Conservation (phyloP, 2,797 vertebrate species). For the Lemur catta region DNA sequence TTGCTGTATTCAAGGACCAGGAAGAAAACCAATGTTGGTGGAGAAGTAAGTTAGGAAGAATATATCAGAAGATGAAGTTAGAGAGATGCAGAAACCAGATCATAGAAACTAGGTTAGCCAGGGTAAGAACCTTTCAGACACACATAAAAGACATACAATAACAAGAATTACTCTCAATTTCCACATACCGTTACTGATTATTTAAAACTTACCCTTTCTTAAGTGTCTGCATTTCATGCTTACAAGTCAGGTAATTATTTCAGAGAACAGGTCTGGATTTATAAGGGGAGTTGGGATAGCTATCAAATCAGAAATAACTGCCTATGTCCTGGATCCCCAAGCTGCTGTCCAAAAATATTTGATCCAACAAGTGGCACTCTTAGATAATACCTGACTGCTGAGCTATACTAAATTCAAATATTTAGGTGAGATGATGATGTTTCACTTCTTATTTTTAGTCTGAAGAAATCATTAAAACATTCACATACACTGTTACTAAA, state of each 20-base stretch:
- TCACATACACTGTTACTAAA: neutral
- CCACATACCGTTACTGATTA: neutral
- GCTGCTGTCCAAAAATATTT: neutral
- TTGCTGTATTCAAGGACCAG: neutral
- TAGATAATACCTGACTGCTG: neutral
- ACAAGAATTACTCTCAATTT: neutral
- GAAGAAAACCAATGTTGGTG: neutral
- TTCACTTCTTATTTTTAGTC: neutral
- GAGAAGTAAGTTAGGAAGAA: neutral
- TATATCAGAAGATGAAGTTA: neutral
- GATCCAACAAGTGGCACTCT: neutral
- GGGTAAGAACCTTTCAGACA: neutral
- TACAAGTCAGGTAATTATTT: neutral
- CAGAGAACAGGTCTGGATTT: neutral
- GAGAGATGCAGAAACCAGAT: neutral
- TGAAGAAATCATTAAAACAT: neutral
- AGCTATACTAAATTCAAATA: neutral
- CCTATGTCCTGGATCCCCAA: neutral
- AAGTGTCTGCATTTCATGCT: neutral
- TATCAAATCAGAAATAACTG: neutral
- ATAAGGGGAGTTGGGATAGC: neutral
- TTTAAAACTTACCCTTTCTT: neutral
- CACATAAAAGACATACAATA: neutral
- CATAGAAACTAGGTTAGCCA: neutral
- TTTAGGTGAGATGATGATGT: neutral